Evolutionary conservation across 2,113 vertebrate species (phyloP).

Genomic region (Cnemophilus loriae): DNA sequence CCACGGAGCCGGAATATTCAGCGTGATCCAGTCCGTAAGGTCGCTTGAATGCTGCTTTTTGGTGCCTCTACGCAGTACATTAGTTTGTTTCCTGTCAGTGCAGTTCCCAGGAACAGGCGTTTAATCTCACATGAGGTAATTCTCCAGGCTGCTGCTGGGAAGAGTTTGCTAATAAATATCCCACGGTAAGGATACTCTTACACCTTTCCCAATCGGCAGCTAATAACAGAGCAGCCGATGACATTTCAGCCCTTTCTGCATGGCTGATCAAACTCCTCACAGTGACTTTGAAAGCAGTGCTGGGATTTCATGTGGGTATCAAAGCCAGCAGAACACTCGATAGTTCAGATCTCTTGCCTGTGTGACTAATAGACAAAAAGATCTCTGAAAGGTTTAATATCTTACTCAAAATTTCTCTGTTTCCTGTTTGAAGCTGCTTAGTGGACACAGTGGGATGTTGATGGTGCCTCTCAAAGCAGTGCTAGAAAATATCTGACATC

Average conservation of each 20-base stretch:
- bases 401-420: neutral
- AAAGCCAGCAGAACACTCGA: neutral
- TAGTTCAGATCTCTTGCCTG: slow-evolving; percentile 17
- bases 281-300: slow-evolving; percentile 6
- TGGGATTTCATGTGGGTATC: slow-evolving; percentile 32
- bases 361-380: slow-evolving; percentile 31
- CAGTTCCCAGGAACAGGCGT: neutral
- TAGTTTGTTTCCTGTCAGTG: neutral
- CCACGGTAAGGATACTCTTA: neutral
- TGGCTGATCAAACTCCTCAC: slow-evolving; percentile 35
- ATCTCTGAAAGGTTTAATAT: slow-evolving; percentile 2
- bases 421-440: slow-evolving; percentile 16
- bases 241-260: slow-evolving; percentile 62
- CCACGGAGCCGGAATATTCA: neutral
- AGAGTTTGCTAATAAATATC: slow-evolving; percentile 46
- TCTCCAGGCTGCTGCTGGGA: neutral
- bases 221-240: slow-evolving; percentile 37
- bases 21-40: fast-evolving
- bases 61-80: neutral
- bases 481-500: neutral
- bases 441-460: slow-evolving; percentile 23
- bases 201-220: slow-evolving; percentile 25
- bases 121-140: slow-evolving; percentile 36
- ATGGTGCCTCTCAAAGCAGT: neutral
- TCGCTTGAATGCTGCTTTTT: neutral